Base-by-base conservation (phyloP, 2,113 vertebrate species). In the Apus apus region DNA sequence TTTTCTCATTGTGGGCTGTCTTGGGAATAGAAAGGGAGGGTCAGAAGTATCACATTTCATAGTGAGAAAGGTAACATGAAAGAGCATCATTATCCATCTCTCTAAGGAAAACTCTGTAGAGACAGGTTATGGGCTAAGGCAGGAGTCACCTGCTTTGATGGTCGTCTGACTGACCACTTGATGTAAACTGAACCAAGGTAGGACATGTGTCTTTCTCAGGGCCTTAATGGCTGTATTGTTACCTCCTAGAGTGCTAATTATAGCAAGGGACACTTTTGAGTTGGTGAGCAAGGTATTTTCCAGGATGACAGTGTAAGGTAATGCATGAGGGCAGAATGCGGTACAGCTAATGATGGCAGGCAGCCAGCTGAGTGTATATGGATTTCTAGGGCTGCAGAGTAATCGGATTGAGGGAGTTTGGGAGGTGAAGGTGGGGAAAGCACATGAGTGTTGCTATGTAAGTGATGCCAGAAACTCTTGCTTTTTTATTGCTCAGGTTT, bases 221-320 rank as follows among this genome's bases (percentile, higher is more conserved):
- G 74, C 78, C 60, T 93, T 83, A 27, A 51, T 93, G 71, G 45
- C 74, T 91, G 21, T 76, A 76, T 30, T 76, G 54, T 91, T 82
- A 73, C 78, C 85, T 96, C 81, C 21, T 56, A 74, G 66, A 70
- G 83, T 51, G 85, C 91, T 93, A 93, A 97, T 95, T 94, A 91
- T 82, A 94, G 93, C 43, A 65, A 79, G 58, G 96, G 94, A 95
- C 90, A 53, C 79, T 91, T 91, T 93, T 11, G 64, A 9, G 56
- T 80, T 93, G 53, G 30, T 94, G 92, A 90, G 61, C 45, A 83
- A 91, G 60, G 67, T 87, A 92, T 94, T 97, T 97, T 93, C 85
- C 87, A 74, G 38, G n/a, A 60, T 58, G 83, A 79, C 60, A 74
- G 51, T 85, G 83, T 84, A 94, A 95, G 90, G 85, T 94, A 85